Base-by-base conservation (phyloP, 2,888 invertebrate species). In the Xanthia icteritia region DNA sequence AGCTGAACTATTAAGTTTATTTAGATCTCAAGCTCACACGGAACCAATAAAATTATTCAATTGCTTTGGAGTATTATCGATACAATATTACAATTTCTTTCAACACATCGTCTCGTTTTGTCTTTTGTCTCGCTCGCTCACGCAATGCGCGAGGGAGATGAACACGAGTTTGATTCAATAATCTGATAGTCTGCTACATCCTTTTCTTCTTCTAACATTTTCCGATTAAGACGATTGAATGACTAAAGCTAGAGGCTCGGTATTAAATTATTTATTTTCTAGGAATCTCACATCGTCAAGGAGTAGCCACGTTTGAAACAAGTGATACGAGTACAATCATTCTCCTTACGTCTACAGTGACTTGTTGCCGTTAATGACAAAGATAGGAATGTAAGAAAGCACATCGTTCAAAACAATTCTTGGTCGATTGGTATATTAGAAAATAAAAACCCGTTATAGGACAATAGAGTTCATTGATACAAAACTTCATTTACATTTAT, bases 211-310 rank as follows among this genome's bases (percentile, higher is more conserved):
- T 84, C 82, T 87, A 81, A 88, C 82, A 87, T 86, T 89, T 90
- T 84, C 79, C 83, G 84, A 86, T 83, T 79, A 85, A 86, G 84
- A 82, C 83, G 82, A 85, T 79, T 85, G 83, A 81, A 81, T 85
- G 78, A 85, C 83, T 86, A 82, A 76, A 86, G 72, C 81, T 91
- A 92, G 92, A 93, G 93, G 92, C 91, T 94, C 90, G 90, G 93
- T 91, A 91, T 90, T 89, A 89, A 91, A 90, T 91, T 89, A 91
- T 93, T 93, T 92, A 92, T 89, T 90, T 86, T 87, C 92, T 93
- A 92, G 91, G 91, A 94, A 94, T 95, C 94, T 94, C 94, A 93
- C 91, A 90, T 90, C 88, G 82, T 89, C 83, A 86, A 82, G 86
- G 88, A 87, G 89, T 89, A 91, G 91, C 91, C 92, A 92, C 91